phyloP scores from a whole-genome alignment of 2,113 vertebrate genomes.

The Callocephalon fimbriatum region DNA sequence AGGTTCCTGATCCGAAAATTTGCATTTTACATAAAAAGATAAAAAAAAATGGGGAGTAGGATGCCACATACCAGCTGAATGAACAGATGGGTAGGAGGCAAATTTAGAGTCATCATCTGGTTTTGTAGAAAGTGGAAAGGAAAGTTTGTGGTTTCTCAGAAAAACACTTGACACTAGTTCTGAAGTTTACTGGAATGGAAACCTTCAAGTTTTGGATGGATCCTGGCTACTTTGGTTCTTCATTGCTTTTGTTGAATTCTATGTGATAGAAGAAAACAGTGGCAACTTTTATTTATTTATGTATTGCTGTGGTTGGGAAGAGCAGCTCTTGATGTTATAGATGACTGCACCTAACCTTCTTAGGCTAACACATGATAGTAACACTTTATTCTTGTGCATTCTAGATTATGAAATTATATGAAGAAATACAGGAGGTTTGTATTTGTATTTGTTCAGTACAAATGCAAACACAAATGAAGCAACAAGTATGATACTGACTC shows the following conservation, averaged over 20 bases:
- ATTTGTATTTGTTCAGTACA: not conserved
- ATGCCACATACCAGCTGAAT: not conserved
- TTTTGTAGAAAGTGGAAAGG: not conserved
- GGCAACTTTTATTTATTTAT: not conserved
- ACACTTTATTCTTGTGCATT: not conserved
- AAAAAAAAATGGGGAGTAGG: not conserved
- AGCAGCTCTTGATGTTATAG: not conserved
- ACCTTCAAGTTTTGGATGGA: not conserved
- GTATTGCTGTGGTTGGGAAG: not conserved
- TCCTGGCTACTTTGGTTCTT: not conserved
- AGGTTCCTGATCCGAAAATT: not conserved
- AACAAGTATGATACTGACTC: not conserved
- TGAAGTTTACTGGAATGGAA: not conserved
- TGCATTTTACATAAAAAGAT: not conserved
- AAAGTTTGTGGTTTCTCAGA: constrained; percentile 3
- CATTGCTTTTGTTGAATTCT: not conserved
- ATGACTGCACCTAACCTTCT: not conserved
- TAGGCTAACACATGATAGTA: not conserved
- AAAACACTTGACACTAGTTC: not conserved
- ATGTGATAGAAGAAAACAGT: not conserved
- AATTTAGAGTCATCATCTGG: constrained; percentile 18
- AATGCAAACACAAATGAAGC: not conserved
- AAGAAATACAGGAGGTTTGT: not conserved
- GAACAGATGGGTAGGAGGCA: constrained; percentile 11
- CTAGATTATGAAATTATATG: not conserved